These are phyloP conservation scores for Gulo gulo DNA, from an alignment of 2,113 vertebrate genomes.

Conservation along the genomic window DNA sequence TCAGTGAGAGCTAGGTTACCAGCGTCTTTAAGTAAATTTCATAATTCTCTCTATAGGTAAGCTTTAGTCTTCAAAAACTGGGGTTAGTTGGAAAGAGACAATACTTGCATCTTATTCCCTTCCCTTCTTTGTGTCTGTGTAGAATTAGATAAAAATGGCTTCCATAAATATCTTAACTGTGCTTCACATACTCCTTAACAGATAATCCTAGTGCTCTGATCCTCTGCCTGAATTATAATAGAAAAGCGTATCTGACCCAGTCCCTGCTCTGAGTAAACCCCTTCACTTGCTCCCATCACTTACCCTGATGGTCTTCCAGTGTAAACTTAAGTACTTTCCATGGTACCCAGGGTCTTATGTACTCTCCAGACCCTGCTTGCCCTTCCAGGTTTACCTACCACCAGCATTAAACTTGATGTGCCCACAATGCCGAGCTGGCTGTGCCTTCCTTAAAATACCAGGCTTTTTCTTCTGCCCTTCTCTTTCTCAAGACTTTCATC, in stretches of 20 bases:
- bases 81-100: constrained; percentile 65
- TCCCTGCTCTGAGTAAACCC: background rate
- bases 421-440: background rate
- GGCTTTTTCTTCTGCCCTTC: background rate
- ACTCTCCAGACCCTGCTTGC: background rate
- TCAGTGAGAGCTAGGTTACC: constrained; percentile 62
- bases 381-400: background rate
- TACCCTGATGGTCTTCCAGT: background rate
- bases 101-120: constrained; percentile 52
- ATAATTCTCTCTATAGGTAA: constrained; percentile 50
- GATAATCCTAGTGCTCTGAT: background rate
- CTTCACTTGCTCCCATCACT: background rate
- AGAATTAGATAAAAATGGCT: constrained; percentile 31
- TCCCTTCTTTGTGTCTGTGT: background rate
- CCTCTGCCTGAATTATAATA: background rate
- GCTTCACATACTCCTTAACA: background rate
- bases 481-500: background rate
- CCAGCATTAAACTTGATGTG: background rate
- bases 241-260: background rate
- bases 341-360: background rate
- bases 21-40: constrained; percentile 69
- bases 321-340: background rate
- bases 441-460: background rate
- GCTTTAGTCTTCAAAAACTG: constrained; percentile 19
- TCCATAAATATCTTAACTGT: background rate